Evolutionary conservation across 2,888 invertebrate species (phyloP), one percentile per base, ranked within the genome.

Genomic region (Drymonia ruficornis): DNA sequence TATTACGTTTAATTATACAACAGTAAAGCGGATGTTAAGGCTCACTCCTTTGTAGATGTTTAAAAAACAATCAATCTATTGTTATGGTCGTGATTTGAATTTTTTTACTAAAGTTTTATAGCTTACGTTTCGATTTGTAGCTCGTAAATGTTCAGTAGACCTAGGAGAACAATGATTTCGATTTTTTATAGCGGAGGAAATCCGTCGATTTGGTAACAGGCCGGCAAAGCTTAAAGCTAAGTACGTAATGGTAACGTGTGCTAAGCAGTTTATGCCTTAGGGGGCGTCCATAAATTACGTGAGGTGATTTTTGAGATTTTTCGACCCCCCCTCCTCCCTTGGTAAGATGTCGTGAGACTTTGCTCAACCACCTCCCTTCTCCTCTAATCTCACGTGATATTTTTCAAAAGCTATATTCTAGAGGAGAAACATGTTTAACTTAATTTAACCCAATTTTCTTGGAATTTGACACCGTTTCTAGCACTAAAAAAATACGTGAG

Each of bases 21-120:
- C 46, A 50, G 23, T 38, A 23, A 46, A 57, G 45, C 59, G 60
- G 57, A 61, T 63, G 56, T 58, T 31, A 36, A 16, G 54, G 47
- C 56, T 55, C 55, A 53, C 44, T 54, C 50, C 45, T 64, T 69
- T 70, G 61, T 57, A 59, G 55, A 62, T 63, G 63, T 67, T 70
- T 67, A 59, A 61, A 61, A 67, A 67, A 70, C 65, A 65, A 65
- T 65, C 59, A 62, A 55, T 70, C 56, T 42, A 62, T 70, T 70
- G 71, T 65, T 62, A 49, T 23, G 55, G 54, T 54, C 62, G 60
- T 67, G 59, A 60, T 64, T 53, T 51, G 53, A 61, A 55, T 70
- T 67, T 62, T n/a, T 63, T 66, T 57, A 50, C 52, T 51, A 11
- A 44, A 49, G 50, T 67, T 70, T 61, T 55, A 55, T 56, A 49